Evolutionary conservation across 2,797 vertebrate species (phyloP), one percentile per base, ranked within the genome.

Genomic region (Leptatherina wallacei): DNA sequence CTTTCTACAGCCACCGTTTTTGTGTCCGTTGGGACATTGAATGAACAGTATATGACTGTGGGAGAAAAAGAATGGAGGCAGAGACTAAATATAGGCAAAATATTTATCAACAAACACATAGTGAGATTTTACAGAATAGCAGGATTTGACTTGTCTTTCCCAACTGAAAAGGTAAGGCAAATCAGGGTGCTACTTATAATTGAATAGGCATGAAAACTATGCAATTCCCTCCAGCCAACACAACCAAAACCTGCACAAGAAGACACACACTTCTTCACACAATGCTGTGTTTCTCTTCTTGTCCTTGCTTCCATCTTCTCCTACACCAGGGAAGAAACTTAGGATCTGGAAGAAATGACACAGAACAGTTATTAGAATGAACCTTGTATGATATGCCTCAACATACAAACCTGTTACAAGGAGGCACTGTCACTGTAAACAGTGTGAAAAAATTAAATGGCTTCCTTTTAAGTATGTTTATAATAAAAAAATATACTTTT

Each of bases 91-190:
- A 52, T 90, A 87, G 91, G 36, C 32, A 91, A 92, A 93, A 93
- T 89, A 92, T 93, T 94, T 94, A 90, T 90, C 92, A 95, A 24
- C 70, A 77, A 84, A 77, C 71, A 87, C 67, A 72, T 83, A 32
- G 3, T 36, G 18, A 35, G 32, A 57, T 62, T 69, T 80, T 57
- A 2, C 40, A 35, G 27, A 58, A 35, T n/a, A 11, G 13, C 35
- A 10, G 13, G 7, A 1, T 65, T 63, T 35, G 18, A 42, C 33
- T 60, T 13, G 29, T 18, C 57, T 32, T 49, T 33, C 22, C 16
- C 5, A 60, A 92, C 89, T 91, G 87, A 89, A 88, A 93, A 92
- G 91, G 63, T 84, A 85, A 82, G 84, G 87, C 79, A 84, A 91
- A 73, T 14, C 35, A 66, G 61, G 62, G 54, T n/a, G 40, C 65